Conservation (phyloP, 2,113 vertebrate species). For the Bos indicus region DNA sequence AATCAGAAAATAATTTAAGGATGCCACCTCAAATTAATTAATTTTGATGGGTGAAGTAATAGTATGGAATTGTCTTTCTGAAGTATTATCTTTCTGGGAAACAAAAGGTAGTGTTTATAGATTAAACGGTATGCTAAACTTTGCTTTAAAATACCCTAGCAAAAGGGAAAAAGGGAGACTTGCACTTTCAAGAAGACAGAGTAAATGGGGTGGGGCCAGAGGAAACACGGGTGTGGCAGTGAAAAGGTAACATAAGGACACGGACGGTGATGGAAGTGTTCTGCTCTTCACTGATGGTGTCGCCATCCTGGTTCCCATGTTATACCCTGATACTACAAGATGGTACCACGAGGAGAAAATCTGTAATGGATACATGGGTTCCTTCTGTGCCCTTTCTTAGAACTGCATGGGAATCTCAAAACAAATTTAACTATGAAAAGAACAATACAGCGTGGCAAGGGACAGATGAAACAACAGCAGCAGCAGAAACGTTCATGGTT, state of each 20-base stretch:
- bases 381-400: background rate
- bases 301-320: background rate
- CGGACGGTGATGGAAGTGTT: fast-evolving
- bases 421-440: background rate
- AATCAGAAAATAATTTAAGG: background rate
- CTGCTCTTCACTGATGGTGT: background rate
- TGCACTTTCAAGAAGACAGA: background rate
- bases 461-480: background rate
- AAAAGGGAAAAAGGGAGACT: background rate
- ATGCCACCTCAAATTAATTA: background rate
- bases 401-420: background rate
- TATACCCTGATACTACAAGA: background rate
- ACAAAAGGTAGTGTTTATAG: background rate
- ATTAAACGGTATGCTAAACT: background rate
- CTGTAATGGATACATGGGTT: no score
- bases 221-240: background rate
- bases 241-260: background rate
- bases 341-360: background rate
- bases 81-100: background rate
- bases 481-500: background rate
- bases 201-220: background rate
- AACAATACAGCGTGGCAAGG: background rate
- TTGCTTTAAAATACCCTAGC: background rate
- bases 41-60: background rate
- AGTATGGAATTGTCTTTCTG: background rate